Evolutionary conservation across 1,140 invertebrate genomes (phyloP).

Genomic region (Cecropterus lyciades): DNA sequence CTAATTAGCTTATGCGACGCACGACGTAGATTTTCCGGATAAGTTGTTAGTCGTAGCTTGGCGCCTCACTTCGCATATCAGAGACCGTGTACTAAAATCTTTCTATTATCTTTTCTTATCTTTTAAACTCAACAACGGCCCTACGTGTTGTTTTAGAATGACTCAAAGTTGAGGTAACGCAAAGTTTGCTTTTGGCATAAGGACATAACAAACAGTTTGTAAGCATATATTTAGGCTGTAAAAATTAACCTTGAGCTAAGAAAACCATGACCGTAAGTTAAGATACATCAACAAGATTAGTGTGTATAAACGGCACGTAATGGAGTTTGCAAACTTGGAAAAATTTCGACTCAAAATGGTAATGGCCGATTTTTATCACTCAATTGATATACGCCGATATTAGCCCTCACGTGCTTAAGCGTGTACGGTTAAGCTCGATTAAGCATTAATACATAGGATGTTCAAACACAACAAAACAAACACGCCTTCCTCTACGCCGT

Average conservation of each 20-base stretch:
- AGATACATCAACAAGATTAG: neutral
- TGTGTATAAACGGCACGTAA: neutral
- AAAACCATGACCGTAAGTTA: constrained; percentile 3
- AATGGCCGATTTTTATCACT: too few relatives aligned
- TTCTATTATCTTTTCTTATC: constrained; percentile 31
- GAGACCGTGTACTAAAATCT: constrained; percentile 11
- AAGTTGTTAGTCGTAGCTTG: constrained; percentile 13
- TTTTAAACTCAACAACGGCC: constrained; percentile 6
- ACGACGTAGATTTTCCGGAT: constrained; percentile 10
- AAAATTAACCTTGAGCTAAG: constrained; percentile 25
- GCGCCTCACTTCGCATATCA: constrained; percentile 22
- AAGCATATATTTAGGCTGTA: constrained; percentile 13
- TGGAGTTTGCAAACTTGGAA: too few relatives aligned
- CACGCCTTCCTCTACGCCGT: neutral
- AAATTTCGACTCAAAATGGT: too few relatives aligned
- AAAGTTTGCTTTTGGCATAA: constrained; percentile 29
- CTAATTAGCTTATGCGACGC: constrained; percentile 18
- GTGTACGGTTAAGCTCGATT: too few relatives aligned
- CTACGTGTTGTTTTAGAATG: constrained; percentile 23
- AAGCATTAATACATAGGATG: too few relatives aligned
- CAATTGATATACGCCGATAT: too few relatives aligned
- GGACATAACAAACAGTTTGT: constrained; percentile 1
- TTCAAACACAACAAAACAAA: constrained; percentile 1
- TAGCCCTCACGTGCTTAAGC: too few relatives aligned
- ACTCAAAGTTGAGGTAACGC: constrained; percentile 31